A percentile compares a stretch with the other conserved stretches of the same genome.
phyloP scores from a whole-genome alignment of 64 coral and sea anemone genomes.

The Dendronephthya gigantea region DNA sequence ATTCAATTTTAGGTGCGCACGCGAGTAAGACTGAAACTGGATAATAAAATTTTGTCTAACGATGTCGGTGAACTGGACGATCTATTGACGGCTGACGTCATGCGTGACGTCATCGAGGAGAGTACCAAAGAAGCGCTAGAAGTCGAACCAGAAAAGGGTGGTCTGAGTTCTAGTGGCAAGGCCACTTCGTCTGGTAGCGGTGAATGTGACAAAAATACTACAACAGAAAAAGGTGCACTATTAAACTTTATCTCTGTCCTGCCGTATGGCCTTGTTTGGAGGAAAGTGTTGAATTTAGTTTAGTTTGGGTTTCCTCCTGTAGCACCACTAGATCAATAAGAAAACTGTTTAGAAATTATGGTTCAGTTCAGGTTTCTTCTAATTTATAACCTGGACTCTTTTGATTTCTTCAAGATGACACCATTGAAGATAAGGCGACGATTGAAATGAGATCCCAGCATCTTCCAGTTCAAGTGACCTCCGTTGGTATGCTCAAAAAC shows the following conservation, averaged over 20 bases:
- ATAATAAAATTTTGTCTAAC: not conserved
- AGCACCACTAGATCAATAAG: too few relatives aligned
- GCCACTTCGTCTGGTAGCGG: not conserved
- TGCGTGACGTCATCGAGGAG: not conserved
- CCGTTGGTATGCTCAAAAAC: not conserved
- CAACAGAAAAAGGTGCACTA: not conserved
- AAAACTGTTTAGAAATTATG: too few relatives aligned
- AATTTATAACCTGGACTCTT: too few relatives aligned
- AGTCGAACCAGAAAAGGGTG: not conserved
- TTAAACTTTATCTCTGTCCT: not conserved
- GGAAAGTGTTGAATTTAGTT: too few relatives aligned
- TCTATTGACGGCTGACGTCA: not conserved
- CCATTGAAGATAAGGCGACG: not conserved
- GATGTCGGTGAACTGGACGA: not conserved
- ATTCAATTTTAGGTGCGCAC: slow-evolving; percentile 3
- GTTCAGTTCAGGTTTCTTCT: too few relatives aligned
- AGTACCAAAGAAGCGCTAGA: slow-evolving; percentile 8
- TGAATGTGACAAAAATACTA: not conserved
- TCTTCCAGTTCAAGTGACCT: not conserved
- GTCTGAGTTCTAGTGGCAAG: not conserved
- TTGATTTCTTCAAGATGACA: not conserved
- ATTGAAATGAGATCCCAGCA: too few relatives aligned
- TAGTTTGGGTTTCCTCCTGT: too few relatives aligned
- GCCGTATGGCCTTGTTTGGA: too few relatives aligned
- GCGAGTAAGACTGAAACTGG: not conserved